Percentiles rank a stretch among this genome's conserved stretches.
Evolutionary conservation across 2,888 invertebrate genomes (phyloP).

Genomic region (Tetranychus piercei): DNA sequence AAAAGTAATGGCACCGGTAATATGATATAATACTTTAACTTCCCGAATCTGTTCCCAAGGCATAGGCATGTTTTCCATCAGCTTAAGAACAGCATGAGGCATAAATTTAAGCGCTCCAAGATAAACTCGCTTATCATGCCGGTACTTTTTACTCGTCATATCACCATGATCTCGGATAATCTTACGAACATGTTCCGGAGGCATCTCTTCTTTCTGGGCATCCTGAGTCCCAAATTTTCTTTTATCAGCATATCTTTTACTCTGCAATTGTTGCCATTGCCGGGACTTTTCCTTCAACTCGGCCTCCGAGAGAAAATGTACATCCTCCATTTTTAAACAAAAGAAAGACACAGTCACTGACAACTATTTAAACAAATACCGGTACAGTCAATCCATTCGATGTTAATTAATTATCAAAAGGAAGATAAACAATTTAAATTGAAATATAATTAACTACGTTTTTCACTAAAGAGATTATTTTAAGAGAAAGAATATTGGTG

Average conservation of each 20-base stretch:
- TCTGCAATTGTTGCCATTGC: conserved; percentile 97
- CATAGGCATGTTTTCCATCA: conserved; percentile 99
- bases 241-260: conserved; percentile 95
- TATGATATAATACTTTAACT: conserved; percentile 90
- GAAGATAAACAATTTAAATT: too few relatives aligned
- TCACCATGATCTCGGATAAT: conserved; percentile 98
- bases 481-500: too few relatives aligned
- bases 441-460: too few relatives aligned
- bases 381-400: too few relatives aligned
- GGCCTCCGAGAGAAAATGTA: conserved; percentile 41
- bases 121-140: conserved; percentile 96
- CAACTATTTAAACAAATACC: too few relatives aligned
- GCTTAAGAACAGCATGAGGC: conserved; percentile 98
- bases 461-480: too few relatives aligned
- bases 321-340: neutral
- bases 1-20: conserved; percentile 98
- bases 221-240: conserved; percentile 96
- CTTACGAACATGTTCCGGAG: conserved; percentile 94
- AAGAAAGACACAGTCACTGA: too few relatives aligned
- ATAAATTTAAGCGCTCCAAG: conserved; percentile 85
- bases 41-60: conserved; percentile 99
- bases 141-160: conserved; percentile 95
- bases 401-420: too few relatives aligned
- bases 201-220: conserved; percentile 99
- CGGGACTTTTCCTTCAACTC: conserved; percentile 36